Conservation (phyloP, 2,797 vertebrate genomes). For the Hipposideros larvatus region DNA sequence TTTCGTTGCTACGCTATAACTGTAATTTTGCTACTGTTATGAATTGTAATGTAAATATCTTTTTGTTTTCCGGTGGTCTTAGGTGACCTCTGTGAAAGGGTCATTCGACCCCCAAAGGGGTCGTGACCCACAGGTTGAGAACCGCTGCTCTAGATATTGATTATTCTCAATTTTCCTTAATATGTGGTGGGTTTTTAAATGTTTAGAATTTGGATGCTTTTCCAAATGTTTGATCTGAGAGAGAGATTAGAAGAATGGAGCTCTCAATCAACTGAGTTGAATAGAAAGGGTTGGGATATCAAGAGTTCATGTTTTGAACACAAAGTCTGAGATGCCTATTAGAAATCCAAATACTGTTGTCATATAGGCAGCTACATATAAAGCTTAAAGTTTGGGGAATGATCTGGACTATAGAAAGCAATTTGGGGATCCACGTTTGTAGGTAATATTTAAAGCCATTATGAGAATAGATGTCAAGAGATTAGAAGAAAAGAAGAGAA, state of each 20-base stretch:
- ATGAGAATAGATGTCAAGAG: not conserved
- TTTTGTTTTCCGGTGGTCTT: too few species aligned
- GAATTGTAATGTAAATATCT: too few species aligned
- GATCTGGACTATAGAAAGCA: slow-evolving; percentile 13
- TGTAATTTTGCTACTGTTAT: too few species aligned
- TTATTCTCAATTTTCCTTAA: not conserved
- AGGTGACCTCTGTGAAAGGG: too few species aligned
- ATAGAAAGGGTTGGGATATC: not conserved
- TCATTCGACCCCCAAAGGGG: too few species aligned
- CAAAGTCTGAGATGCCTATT: not conserved
- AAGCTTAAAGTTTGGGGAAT: not conserved
- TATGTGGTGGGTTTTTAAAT: not conserved
- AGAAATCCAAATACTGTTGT: not conserved
- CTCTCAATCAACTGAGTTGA: not conserved
- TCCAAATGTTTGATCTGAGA: not conserved
- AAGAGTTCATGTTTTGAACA: not conserved
- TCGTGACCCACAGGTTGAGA: too few species aligned
- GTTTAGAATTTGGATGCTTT: not conserved
- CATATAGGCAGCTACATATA: not conserved
- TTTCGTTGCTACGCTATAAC: too few species aligned
- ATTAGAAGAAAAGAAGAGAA: not conserved
- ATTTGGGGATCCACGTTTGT: not conserved
- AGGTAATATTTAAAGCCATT: not conserved
- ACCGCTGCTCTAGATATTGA: not conserved
- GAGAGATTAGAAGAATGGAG: not conserved